Evolutionary conservation across 2,113 vertebrate genomes (phyloP), one percentile per base, ranked within the genome.

Genomic region (Amphiprion percula): DNA sequence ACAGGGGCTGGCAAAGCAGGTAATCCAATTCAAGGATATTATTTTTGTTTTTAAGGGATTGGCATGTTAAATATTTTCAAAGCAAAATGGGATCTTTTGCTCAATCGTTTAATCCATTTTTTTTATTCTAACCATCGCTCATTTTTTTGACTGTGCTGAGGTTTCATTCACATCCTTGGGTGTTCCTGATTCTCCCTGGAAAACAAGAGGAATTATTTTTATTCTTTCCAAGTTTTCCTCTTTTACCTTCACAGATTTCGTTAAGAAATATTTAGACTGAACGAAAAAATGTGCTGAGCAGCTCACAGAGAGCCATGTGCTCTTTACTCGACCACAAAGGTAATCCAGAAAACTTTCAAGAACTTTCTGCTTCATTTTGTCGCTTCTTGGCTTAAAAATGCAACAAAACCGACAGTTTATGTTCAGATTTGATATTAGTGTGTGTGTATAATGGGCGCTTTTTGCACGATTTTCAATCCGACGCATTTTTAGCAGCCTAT

Each of bases 231-330:
- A 54, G 1, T 3, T 50, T 6, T 65, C 1, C 0, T 62, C 33
- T 5, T 7, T 24, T 1, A 23, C 26, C 2, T 54, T 5, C 16
- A 21, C 37, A 72, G 15, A 87, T 87, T 93, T 94, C 93, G 91
- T 93, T 93, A 1, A 61, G 15, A 75, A 52, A 78, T 62, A 91
- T 86, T 86, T 90, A 56, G 0, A 80, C 21, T 56, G 0, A 93
- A 93, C 92, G 91, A 93, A 93, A 91, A 88, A 78, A 66, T 14
- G 4, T 3, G 14, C 26, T 8, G 6, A 49, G 39, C n/a, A 11
- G 26, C 14, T 50, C 21, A 54, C 16, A 53, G 55, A 73, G 50
- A 10, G 50, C 53, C 55, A 64, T 37, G 73, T 71, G 77, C 15
- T 64, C 56, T 33, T 52, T 14, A 49, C 28, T 10, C 33, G 3